Base-by-base conservation (phyloP, 2,888 invertebrate species). In the Liposcelis brunnea region DNA sequence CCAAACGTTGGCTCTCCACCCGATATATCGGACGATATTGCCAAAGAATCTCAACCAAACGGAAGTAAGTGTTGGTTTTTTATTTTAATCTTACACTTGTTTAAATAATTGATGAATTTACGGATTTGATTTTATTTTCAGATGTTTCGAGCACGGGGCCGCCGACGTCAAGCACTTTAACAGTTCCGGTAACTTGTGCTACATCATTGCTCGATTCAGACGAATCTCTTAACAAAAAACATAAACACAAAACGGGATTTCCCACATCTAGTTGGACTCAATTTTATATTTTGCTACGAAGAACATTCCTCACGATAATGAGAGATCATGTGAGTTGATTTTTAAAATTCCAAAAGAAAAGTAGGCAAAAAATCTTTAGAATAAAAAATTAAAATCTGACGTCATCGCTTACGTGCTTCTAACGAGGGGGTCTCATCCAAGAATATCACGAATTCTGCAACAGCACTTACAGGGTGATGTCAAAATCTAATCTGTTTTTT, bases 201-300 rank as follows among this genome's bases (percentile, higher is more conserved):
- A 77, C 80, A 1, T 78, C 80, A 1, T 61, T 81, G 32, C 62
- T 80, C 42, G 78, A 75, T 59, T 81, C 75, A 52, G 81, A 72
- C 52, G 81, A 82, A 55, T 79, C 77, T 54, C 75, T 80, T 59
- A 72, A 74, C 8, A 65, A 72, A 49, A 77, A 77, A 55, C 12
- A 50, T 14, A 45, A 48, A 38, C 48, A 47, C 8, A 49, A 48
- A 31, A 70, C 76, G 44, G 79, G 80, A 37, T 86, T 85, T 61
- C 83, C 85, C 1, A 84, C 84, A 1, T 82, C 81, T 44, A 78
- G 82, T 32, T 80, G 77, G 69, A 74, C 76, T 56, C 89, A 89
- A 60, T 89, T 89, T 63, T 78, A 82, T 74, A 84, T 93, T 55
- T 69, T 94, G 55, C 71, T 93, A 55, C 84, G 86, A 57, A 68